Evolutionary conservation across 2,888 invertebrate species (phyloP).

Genomic region (Dynastes tityus): DNA sequence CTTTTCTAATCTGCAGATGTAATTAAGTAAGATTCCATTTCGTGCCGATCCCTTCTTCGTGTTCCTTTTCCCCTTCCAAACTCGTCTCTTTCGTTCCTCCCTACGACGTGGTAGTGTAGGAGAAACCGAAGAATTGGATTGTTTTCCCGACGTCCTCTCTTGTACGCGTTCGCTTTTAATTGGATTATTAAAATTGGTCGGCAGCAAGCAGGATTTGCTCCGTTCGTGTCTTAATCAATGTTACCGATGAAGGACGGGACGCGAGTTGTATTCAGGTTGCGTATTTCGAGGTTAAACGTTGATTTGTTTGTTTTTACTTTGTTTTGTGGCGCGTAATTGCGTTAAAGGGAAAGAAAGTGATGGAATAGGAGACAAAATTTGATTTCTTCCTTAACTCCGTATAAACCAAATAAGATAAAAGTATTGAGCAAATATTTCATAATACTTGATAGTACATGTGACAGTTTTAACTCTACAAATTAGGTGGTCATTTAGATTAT

Average conservation of each 20-base stretch:
- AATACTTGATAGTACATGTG: no score
- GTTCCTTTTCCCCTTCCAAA: neutral
- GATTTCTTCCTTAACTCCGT: no score
- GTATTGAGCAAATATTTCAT: no score
- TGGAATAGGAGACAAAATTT: no score
- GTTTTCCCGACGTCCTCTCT: constrained; percentile 5
- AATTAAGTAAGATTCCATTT: constrained; percentile 48
- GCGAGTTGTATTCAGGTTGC: neutral
- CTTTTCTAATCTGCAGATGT: constrained; percentile 50
- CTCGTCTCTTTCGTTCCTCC: neutral
- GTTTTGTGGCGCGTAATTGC: neutral
- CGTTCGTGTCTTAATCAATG: constrained; percentile 28
- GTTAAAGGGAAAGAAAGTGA: neutral
- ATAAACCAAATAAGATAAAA: no score
- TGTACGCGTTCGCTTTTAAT: constrained; percentile 31
- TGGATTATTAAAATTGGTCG: constrained; percentile 42
- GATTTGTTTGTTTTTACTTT: neutral
- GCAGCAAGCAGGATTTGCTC: neutral
- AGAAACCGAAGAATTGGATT: constrained; percentile 25
- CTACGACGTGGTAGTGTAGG: neutral
- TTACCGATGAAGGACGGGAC: constrained; percentile 9
- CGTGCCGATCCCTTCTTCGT: constrained; percentile 14
- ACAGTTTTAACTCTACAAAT: no score
- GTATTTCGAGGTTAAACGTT: neutral
- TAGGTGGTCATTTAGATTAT: no score